Percentiles rank a stretch among this genome's conserved stretches.
Conservation (phyloP, 2,113 vertebrate species). For the Glaucidium brasilianum region DNA sequence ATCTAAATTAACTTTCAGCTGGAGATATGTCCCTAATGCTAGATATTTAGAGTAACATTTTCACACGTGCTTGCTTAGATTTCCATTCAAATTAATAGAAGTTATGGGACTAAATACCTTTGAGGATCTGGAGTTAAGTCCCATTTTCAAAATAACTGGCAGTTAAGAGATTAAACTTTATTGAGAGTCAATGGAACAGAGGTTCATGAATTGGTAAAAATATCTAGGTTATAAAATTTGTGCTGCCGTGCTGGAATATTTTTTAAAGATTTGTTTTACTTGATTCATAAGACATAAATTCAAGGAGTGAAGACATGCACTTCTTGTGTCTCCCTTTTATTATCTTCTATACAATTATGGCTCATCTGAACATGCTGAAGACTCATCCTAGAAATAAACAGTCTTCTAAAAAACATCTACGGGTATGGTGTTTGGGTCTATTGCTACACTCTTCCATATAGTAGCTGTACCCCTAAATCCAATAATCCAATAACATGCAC, state of each 20-base stretch:
- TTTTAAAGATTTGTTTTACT: not conserved
- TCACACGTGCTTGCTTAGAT: not conserved
- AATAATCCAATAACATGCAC: not conserved
- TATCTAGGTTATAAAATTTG: not conserved
- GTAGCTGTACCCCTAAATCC: not conserved
- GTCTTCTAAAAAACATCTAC: not conserved
- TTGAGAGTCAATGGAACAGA: not conserved
- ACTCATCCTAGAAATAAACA: not conserved
- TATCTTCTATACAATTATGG: not conserved
- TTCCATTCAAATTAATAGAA: not conserved
- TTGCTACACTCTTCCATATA: not conserved
- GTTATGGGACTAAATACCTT: not conserved
- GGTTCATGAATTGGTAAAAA: not conserved
- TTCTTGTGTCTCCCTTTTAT: not conserved
- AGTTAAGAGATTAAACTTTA: not conserved
- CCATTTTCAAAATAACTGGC: not conserved
- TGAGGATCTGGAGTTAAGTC: not conserved
- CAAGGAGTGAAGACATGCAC: not conserved
- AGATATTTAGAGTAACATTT: not conserved
- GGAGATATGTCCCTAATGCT: not conserved
- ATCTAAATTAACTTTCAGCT: not conserved
- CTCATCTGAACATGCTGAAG: not conserved
- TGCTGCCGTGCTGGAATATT: not conserved
- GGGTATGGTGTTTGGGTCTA: not conserved
- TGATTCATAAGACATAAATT: not conserved